A percentile compares a stretch with the other conserved stretches of the same genome.
Evolutionary conservation across 2,888 invertebrate genomes (phyloP).

Genomic region (Oligia latruncula): DNA sequence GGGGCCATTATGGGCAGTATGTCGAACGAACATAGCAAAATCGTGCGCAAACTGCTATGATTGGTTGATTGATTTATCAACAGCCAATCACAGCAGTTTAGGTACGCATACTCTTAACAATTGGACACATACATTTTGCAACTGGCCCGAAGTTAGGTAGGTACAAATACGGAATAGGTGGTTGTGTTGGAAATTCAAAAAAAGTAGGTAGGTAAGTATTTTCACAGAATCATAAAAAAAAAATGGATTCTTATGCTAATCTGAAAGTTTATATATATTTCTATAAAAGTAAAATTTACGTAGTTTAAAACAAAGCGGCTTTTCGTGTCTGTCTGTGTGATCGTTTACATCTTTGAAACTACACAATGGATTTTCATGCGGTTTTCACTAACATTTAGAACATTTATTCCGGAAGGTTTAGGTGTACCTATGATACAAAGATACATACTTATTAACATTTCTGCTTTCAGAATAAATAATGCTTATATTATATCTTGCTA

Average conservation of each 20-base stretch:
- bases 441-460: conserved; percentile 1
- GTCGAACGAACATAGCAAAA: background rate
- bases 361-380: background rate
- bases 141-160: no score
- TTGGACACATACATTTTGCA: background rate
- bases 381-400: background rate
- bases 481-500: background rate
- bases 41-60: background rate
- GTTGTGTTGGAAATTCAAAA: background rate
- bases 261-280: conserved; percentile 15
- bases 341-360: background rate
- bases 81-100: background rate
- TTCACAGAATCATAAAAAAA: background rate
- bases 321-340: background rate
- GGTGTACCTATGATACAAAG: background rate
- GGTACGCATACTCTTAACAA: background rate
- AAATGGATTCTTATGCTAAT: background rate
- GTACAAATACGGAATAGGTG: background rate
- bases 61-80: background rate
- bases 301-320: conserved; percentile 1
- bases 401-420: background rate
- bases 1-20: background rate
- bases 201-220: background rate
- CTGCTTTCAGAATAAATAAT: background rate
- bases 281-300: conserved; percentile 15